Base-by-base conservation (phyloP, 2,888 invertebrate species). In the Bombylius discolor region DNA sequence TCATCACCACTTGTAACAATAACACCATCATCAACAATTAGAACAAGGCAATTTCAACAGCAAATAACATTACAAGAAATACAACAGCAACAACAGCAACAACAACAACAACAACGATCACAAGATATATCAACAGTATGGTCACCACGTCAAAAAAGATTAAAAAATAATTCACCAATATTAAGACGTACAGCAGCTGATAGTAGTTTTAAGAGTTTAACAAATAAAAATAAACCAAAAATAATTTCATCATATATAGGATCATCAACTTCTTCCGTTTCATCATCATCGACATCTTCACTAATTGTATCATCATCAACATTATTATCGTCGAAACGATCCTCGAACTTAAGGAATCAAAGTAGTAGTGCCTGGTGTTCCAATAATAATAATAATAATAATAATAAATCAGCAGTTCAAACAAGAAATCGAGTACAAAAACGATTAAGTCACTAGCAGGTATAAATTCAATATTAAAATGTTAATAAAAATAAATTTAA, bases 291-390 rank as follows among this genome's bases (percentile, higher is more conserved):
- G 45, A 12, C 39, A 8, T 46, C 36, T 7, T 32, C 47, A 23
- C 8, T 14, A 12, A 33, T 50, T 45, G 36, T 47, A 14, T 13
- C 53, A 6, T 39, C 49, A 34, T 52, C 53, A 32, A 49, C 52
- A 32, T 52, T 49, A 47, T 49, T 49, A 47, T 51, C 47, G 47
- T 49, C 59, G 32, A 61, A 59, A 52, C 55, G 56, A 42, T 49
- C 61, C 57, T 31, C 52, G 59, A 45, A 49, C 23, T 49, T 54
- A 49, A 56, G 59, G 53, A 61, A 60, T 63, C 23, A 23, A 23
- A 23, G 3, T 23, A 23, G 23, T 23, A 61, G 64, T 67, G 60
- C 69, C 67, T 61, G 70, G 70, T 61, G 59, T 63, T 55, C 60
- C 66, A 51, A 57, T 50, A 59, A 63, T 58, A 58, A 57, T 32